Evolutionary conservation across 2,113 vertebrate species (phyloP).

Genomic region (Aix galericulata): DNA sequence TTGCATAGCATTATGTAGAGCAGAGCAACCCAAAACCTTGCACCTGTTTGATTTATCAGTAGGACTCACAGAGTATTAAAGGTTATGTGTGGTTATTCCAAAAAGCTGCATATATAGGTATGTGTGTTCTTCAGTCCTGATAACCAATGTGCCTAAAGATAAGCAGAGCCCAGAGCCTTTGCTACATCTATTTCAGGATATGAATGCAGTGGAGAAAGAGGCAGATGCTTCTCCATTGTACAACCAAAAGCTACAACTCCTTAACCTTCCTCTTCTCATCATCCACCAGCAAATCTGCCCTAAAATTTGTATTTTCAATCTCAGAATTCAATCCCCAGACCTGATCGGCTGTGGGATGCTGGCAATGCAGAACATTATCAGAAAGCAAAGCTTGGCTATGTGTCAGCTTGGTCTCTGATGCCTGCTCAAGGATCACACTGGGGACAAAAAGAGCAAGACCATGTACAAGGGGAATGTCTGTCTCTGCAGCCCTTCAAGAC

Average conservation of each 20-base stretch:
- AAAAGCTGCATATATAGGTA: neutral
- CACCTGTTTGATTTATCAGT: neutral
- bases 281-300: neutral
- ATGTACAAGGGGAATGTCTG: rapidly evolving
- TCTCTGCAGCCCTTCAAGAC: neutral
- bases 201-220: neutral
- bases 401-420: neutral
- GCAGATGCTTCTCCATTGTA: rapidly evolving
- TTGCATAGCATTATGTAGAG: neutral
- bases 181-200: neutral
- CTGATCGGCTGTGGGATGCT: neutral
- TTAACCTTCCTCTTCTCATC: neutral
- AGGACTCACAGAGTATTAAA: neutral
- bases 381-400: neutral
- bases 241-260: neutral
- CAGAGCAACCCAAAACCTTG: neutral
- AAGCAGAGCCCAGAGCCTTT: neutral
- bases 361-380: neutral
- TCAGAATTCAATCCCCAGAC: neutral
- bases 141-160: neutral
- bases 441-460: neutral
- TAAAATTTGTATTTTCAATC: neutral
- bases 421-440: neutral
- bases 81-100: neutral
- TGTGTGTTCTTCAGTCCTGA: neutral